Base-by-base conservation (phyloP, 2,888 invertebrate species). In the Oscheius myriophilus region DNA sequence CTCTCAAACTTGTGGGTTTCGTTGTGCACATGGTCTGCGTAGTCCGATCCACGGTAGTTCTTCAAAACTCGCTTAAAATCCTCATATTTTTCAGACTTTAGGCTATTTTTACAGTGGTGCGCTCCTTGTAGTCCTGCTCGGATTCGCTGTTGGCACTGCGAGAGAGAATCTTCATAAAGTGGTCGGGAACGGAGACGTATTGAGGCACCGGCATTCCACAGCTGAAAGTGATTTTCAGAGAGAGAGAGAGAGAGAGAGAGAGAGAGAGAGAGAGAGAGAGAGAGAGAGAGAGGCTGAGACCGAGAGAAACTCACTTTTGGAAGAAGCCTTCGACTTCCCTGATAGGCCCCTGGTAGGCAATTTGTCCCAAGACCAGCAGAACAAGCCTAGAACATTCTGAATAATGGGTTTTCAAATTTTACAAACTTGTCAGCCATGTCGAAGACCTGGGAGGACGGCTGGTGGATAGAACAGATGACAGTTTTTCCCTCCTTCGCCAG, bases 391-490 rank as follows among this genome's bases (percentile, higher is more conserved):
- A n/a, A n/a, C n/a, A n/a, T n/a, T n/a, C 18, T 21, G 12, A 11
- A 23, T n/a, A n/a, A n/a, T n/a, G n/a, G n/a, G n/a, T n/a, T n/a
- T n/a, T n/a, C n/a, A n/a, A n/a, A n/a, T n/a, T n/a, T n/a, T n/a
- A 64, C 23, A n/a, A 78, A 87, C 83, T 87, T 92, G 87, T 95
- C 93, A 85, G 96, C 95, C 89, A 95, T 91, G 21, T 92, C 91
- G 86, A 92, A 96, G 23, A 89, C 87, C 87, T 95, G 94, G 0
- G 94, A 95, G 0, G 93, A 93, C 0, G 96, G 96, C 87, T 96
- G 96, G 88, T 96, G 96, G 75, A 96, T 93, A 0, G 95, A 95
- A 83, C 93, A 92, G 25, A 96, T 90, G 62, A 96, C 92, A 0
- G 95, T 95, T 88, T 94, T 94, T 26, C 95, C 94, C 80, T 91